Percentiles rank a stretch among this genome's conserved stretches.
Evolutionary conservation across 2,797 vertebrate species (phyloP).

Genomic region (Neoniphon sammara): DNA sequence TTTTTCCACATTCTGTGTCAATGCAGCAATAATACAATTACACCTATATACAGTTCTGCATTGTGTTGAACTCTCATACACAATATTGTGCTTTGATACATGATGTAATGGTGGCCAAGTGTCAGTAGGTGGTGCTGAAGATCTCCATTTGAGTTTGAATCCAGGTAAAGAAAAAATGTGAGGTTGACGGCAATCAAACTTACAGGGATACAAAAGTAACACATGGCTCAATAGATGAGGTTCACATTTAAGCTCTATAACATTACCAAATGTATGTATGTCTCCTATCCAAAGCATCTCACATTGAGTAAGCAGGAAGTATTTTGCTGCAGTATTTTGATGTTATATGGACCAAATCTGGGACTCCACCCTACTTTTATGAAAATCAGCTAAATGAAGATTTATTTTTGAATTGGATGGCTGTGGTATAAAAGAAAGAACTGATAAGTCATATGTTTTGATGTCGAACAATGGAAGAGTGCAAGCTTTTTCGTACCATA

Average conservation of each 20-base stretch:
- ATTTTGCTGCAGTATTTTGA: too few species aligned
- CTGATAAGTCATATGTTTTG: too few species aligned
- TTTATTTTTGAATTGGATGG: not conserved
- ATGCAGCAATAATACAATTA: too few species aligned
- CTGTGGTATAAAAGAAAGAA: not conserved
- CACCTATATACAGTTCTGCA: too few species aligned
- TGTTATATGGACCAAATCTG: too few species aligned
- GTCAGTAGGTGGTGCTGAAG: conserved; percentile 69
- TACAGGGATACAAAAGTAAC: too few species aligned
- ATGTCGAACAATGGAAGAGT: not conserved
- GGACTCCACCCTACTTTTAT: too few species aligned
- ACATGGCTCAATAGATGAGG: not conserved
- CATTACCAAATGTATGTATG: not conserved
- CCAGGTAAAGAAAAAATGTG: not conserved
- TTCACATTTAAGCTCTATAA: not conserved
- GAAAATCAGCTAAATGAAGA: too few species aligned
- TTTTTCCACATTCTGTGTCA: not conserved
- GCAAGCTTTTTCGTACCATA: conserved; percentile 17
- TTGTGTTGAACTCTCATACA: not conserved
- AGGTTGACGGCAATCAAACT: not conserved
- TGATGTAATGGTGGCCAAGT: conserved; percentile 47
- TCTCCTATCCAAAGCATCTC: too few species aligned
- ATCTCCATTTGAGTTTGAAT: conserved; percentile 10
- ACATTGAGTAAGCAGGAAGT: too few species aligned
- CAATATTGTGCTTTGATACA: not conserved